These are phyloP conservation scores for Apus apus DNA, from an alignment of 2,113 vertebrate genomes.

Conservation along the genomic window DNA sequence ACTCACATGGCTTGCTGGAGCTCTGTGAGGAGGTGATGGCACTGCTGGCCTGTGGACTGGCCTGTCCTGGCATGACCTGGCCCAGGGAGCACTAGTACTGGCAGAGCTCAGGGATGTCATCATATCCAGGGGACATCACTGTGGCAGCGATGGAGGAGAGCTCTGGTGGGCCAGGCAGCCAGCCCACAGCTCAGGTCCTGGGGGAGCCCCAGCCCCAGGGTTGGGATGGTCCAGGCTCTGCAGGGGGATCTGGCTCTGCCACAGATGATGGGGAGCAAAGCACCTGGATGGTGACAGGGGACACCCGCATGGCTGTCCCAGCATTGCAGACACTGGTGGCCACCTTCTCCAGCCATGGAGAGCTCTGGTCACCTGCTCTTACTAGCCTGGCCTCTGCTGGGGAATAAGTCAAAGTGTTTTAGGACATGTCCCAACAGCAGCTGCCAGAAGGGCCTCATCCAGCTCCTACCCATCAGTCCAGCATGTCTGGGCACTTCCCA, in stretches of 20 bases:
- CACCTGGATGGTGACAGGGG: rapidly evolving
- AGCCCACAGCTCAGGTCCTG: neutral
- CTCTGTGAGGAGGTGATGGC: neutral
- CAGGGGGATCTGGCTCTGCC: neutral
- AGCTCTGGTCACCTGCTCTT: rapidly evolving
- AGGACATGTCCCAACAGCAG: neutral
- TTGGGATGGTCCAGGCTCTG: neutral
- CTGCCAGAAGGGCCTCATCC: conserved; percentile 25
- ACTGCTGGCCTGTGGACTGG: neutral
- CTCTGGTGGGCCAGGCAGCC: neutral
- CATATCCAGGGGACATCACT: rapidly evolving
- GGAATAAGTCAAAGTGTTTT: neutral
- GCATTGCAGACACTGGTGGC: rapidly evolving
- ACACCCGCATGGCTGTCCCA: rapidly evolving
- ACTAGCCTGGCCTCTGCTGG: neutral
- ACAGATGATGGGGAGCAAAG: neutral
- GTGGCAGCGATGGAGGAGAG: neutral
- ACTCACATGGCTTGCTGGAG: rapidly evolving
- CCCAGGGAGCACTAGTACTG: no score
- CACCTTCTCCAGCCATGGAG: neutral
- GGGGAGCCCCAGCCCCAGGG: neutral
- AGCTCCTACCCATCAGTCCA: neutral
- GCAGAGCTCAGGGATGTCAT: neutral
- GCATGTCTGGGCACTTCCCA: neutral
- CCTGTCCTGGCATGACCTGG: neutral